These are phyloP conservation scores for Chlamydotis undulata DNA, from an alignment of 2,113 vertebrate genomes.

Conservation along the genomic window DNA sequence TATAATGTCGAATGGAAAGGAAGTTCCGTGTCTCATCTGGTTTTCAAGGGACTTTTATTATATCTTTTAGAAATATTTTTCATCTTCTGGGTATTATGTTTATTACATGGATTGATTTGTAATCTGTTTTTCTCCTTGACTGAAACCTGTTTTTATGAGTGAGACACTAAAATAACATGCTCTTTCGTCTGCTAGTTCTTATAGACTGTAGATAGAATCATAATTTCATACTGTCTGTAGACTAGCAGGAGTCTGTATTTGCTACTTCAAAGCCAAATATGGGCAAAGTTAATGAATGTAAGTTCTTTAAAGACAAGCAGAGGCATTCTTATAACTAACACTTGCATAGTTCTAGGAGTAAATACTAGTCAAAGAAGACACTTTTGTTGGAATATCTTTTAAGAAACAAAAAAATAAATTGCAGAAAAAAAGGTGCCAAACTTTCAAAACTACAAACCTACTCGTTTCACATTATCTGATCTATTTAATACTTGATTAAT, in stretches of 20 bases:
- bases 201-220: background rate
- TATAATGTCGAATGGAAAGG: background rate
- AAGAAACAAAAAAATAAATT: background rate
- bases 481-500: background rate
- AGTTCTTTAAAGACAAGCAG: conserved; percentile 21
- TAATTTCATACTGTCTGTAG: conserved; percentile 21
- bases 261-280: conserved; percentile 32
- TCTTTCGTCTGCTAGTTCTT: conserved; percentile 33
- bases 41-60: conserved; percentile 34
- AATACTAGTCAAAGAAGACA: background rate
- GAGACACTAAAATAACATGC: conserved; percentile 8
- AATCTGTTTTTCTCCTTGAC: conserved; percentile 30
- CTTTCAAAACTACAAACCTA: background rate
- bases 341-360: background rate
- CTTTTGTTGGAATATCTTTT: background rate
- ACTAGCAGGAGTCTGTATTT: background rate
- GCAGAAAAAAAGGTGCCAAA: background rate
- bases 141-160: conserved; percentile 32
- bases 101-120: conserved; percentile 36
- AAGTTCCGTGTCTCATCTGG: background rate
- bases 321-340: conserved; percentile 9
- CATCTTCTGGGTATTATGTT: background rate
- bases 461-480: background rate
- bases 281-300: conserved; percentile 14
- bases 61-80: conserved; percentile 9